Conservation (phyloP, 1,140 invertebrate species). For the Euborellia annulipes region DNA sequence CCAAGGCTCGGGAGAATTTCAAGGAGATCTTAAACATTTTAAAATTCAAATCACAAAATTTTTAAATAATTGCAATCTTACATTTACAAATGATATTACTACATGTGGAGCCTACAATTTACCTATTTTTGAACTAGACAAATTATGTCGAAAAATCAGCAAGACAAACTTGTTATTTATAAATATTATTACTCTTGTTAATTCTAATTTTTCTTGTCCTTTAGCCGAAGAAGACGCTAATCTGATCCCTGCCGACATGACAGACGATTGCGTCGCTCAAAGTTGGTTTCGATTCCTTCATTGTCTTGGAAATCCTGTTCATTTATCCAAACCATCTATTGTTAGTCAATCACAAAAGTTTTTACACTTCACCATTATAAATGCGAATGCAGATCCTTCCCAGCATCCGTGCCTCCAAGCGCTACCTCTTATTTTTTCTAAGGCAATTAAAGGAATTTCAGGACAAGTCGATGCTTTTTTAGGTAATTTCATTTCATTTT, state of each 20-base stretch:
- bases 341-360: constrained; percentile 77
- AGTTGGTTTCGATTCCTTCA: constrained; percentile 89
- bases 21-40: no score
- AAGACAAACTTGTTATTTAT: no score
- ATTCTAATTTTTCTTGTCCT: constrained; percentile 17
- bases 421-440: constrained; percentile 79
- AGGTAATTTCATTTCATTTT: no score
- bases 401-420: constrained; percentile 80
- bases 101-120: no score
- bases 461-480: constrained; percentile 89
- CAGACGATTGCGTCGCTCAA: constrained; percentile 76
- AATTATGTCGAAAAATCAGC: no score
- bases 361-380: constrained; percentile 51
- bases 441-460: constrained; percentile 85
- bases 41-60: no score
- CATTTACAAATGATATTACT: no score
- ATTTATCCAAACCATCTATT: constrained; percentile 71
- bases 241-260: constrained; percentile 67
- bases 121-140: no score
- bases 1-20: no score
- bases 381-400: constrained; percentile 63
- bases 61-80: no score
- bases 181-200: no score
- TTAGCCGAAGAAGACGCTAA: constrained; percentile 70
- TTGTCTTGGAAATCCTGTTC: constrained; percentile 84